These are phyloP conservation scores for Brachypalpus laphriformis DNA, from an alignment of 2,888 invertebrate genomes.

Conservation along the genomic window DNA sequence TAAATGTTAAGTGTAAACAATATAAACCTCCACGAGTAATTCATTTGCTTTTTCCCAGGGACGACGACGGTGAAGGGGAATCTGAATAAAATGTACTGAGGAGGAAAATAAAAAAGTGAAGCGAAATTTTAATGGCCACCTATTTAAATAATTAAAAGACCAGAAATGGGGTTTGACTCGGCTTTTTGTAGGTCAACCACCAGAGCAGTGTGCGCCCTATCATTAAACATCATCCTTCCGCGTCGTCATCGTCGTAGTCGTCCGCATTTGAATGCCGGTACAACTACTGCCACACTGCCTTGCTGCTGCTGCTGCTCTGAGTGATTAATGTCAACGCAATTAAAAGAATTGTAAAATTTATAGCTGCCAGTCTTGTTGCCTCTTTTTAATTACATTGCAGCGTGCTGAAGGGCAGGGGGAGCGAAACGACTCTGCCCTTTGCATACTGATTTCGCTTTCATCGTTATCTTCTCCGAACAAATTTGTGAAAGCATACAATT, in stretches of 20 bases:
- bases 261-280: slow-evolving; percentile 42
- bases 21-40: slow-evolving; percentile 50
- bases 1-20: slow-evolving; percentile 66
- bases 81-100: slow-evolving; percentile 1
- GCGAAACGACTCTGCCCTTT: not conserved
- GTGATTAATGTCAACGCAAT: slow-evolving; percentile 74
- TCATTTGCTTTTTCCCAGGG: slow-evolving; percentile 19
- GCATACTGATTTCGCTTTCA: slow-evolving; percentile 14
- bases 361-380: slow-evolving; percentile 52
- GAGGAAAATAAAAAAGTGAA: slow-evolving; percentile 5
- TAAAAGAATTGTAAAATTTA: slow-evolving; percentile 73
- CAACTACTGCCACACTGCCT: no score
- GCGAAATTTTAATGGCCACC: slow-evolving; percentile 66
- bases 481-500: slow-evolving; percentile 4
- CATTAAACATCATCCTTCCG: slow-evolving; percentile 69
- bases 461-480: not conserved
- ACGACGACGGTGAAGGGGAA: not conserved
- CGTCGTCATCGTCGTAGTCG: slow-evolving; percentile 21
- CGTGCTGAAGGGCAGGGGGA: not conserved
- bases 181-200: slow-evolving; percentile 65
- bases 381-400: slow-evolving; percentile 63
- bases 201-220: slow-evolving; percentile 35
- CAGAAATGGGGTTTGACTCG: slow-evolving; percentile 47
- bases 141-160: slow-evolving; percentile 73
- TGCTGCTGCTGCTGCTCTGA: slow-evolving; percentile 17